Conservation (phyloP, 1,140 invertebrate species). For the Drosophila sp. region DNA sequence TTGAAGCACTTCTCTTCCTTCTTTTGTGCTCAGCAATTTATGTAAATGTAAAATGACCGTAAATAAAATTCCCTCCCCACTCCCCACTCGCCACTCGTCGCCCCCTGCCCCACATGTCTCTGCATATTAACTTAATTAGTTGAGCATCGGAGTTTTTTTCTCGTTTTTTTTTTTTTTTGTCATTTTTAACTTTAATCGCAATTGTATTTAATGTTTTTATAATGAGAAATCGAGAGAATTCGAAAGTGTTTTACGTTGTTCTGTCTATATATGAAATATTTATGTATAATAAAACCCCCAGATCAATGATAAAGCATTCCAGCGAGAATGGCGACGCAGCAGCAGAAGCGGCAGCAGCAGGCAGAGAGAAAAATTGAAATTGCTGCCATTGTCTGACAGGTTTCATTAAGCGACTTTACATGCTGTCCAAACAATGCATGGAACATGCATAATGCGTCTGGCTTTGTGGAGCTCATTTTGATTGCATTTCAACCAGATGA, state of each 20-base stretch:
- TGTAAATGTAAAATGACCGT: slow-evolving; percentile 52
- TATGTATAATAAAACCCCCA: slow-evolving; percentile 42
- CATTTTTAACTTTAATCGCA: slow-evolving; percentile 52
- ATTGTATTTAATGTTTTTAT: slow-evolving; percentile 56
- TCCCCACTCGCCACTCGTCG: neutral
- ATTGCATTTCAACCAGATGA: slow-evolving; percentile 33
- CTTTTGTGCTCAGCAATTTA: slow-evolving; percentile 22
- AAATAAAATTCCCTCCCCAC: slow-evolving; percentile 30
- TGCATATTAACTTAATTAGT: slow-evolving; percentile 62
- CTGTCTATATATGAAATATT: slow-evolving; percentile 37
- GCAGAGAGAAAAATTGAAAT: slow-evolving; percentile 29
- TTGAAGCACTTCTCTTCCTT: slow-evolving; percentile 19
- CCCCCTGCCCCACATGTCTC: slow-evolving; percentile 19
- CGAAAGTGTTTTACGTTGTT: neutral
- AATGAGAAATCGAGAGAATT: slow-evolving; percentile 30
- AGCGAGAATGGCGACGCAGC: too few species aligned
- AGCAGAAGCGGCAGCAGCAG: neutral
- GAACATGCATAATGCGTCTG: slow-evolving; percentile 42
- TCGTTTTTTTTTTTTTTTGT: slow-evolving; percentile 18
- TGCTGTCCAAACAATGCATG: slow-evolving; percentile 42
- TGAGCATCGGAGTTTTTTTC: slow-evolving; percentile 25
- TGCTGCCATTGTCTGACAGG: slow-evolving; percentile 55
- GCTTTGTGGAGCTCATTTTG: slow-evolving; percentile 45
- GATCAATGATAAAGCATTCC: slow-evolving; percentile 39
- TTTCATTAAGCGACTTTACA: slow-evolving; percentile 56